phyloP scores from a whole-genome alignment of 2,888 invertebrate genomes.

The Altica lythri region DNA sequence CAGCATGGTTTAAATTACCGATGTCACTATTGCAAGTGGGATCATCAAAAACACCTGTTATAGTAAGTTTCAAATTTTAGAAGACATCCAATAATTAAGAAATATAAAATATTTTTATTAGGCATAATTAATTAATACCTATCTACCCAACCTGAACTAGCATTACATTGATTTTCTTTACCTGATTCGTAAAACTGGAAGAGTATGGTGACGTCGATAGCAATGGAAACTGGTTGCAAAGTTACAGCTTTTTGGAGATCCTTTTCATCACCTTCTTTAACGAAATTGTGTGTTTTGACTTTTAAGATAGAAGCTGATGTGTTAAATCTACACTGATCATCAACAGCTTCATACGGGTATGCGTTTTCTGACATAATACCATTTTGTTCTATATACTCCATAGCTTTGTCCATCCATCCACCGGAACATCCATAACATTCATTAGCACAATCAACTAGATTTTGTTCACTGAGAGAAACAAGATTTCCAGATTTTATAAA shows the following conservation, averaged over 20 bases:
- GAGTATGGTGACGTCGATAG: constrained; percentile 29
- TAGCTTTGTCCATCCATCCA: constrained; percentile 80
- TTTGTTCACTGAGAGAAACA: constrained; percentile 89
- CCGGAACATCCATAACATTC: constrained; percentile 91
- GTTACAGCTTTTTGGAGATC: constrained; percentile 36
- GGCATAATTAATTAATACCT: no score
- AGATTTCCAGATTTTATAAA: constrained; percentile 76
- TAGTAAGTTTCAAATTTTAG: no score
- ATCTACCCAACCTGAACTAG: no score
- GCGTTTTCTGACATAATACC: constrained; percentile 82
- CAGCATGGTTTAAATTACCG: constrained; percentile 5
- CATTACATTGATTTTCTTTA: no score
- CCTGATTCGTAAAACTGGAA: constrained; percentile 8
- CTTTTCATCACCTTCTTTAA: constrained; percentile 53
- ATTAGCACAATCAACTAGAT: constrained; percentile 79
- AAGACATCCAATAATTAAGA: no score
- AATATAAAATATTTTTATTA: no score
- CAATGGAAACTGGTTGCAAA: constrained; percentile 33
- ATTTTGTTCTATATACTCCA: constrained; percentile 80
- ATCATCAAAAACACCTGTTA: no score
- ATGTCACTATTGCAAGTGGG: no score
- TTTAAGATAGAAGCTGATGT: constrained; percentile 72
- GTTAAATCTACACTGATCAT: constrained; percentile 73
- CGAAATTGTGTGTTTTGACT: constrained; percentile 79
- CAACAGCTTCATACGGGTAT: constrained; percentile 83